These are phyloP conservation scores for Lethocerus indicus DNA, from an alignment of 1,140 invertebrate species.

Conservation along the genomic window DNA sequence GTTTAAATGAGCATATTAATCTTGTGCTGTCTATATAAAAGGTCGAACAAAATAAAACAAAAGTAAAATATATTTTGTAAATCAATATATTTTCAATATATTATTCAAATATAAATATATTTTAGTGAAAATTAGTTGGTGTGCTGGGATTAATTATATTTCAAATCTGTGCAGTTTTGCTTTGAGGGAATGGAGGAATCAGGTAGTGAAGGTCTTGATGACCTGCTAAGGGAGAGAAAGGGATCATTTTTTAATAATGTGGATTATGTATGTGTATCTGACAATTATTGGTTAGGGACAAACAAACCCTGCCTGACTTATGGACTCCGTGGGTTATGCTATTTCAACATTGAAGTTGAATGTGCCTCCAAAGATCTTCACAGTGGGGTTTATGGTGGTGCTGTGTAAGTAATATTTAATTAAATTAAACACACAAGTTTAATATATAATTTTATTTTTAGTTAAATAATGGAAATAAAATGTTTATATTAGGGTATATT, in stretches of 20 bases:
- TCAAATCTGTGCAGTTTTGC: slow-evolving; percentile 61
- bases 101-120: no score
- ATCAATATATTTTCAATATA: no score
- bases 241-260: slow-evolving; percentile 63
- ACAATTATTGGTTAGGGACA: slow-evolving; percentile 97
- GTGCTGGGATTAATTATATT: no score
- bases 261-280: slow-evolving; percentile 94
- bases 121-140: no score
- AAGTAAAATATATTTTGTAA: no score
- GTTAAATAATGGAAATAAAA: no score
- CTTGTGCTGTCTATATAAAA: no score
- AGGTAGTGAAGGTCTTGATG: slow-evolving; percentile 88
- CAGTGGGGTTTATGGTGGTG: slow-evolving; percentile 87
- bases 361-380: slow-evolving; percentile 87
- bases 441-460: no score
- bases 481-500: no score
- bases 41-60: no score
- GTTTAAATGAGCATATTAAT: no score
- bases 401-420: slow-evolving; percentile 45
- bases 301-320: slow-evolving; percentile 95
- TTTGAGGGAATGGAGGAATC: slow-evolving; percentile 99
- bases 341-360: slow-evolving; percentile 78
- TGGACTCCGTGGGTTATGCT: slow-evolving; percentile 84
- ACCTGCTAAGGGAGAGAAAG: slow-evolving; percentile 57
- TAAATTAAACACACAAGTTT: no score